A percentile compares a stretch with the other conserved stretches of the same genome.
phyloP scores from a whole-genome alignment of 2,113 vertebrate species.

The Glaucidium brasilianum region DNA sequence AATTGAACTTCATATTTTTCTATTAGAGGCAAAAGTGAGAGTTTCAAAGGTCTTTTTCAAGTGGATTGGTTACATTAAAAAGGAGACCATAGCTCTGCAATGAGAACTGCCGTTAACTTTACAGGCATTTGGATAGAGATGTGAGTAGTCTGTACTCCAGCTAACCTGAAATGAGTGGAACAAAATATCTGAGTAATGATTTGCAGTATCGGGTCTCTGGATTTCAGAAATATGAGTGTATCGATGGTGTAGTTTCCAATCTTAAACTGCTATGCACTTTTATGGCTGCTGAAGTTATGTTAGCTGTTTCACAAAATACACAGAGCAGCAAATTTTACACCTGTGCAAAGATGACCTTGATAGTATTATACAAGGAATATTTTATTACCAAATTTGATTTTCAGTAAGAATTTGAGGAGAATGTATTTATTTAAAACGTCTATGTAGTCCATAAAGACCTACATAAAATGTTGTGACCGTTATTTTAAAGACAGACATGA shows the following conservation, averaged over 20 bases:
- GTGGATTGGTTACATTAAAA: neutral
- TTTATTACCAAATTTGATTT: neutral
- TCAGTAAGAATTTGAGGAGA: neutral
- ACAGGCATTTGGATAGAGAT: neutral
- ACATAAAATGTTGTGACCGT: neutral
- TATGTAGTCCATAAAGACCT: neutral
- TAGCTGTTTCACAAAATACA: neutral
- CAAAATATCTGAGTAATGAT: neutral
- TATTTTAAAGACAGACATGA: neutral
- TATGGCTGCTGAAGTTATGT: neutral
- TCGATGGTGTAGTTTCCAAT: neutral
- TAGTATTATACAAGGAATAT: neutral
- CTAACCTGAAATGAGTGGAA: neutral
- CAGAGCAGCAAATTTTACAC: neutral
- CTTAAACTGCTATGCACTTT: neutral
- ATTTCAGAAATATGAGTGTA: neutral
- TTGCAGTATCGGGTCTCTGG: neutral
- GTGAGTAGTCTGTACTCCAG: neutral
- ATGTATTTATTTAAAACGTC: neutral
- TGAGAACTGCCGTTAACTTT: neutral
- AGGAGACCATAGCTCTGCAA: neutral
- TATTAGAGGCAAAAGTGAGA: neutral
- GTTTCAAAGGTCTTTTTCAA: neutral
- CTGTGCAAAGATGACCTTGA: neutral
- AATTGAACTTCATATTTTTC: neutral